Conservation (phyloP, 35 echinoderm and acorn worm species). For the Heliocidaris erythrogramma region DNA sequence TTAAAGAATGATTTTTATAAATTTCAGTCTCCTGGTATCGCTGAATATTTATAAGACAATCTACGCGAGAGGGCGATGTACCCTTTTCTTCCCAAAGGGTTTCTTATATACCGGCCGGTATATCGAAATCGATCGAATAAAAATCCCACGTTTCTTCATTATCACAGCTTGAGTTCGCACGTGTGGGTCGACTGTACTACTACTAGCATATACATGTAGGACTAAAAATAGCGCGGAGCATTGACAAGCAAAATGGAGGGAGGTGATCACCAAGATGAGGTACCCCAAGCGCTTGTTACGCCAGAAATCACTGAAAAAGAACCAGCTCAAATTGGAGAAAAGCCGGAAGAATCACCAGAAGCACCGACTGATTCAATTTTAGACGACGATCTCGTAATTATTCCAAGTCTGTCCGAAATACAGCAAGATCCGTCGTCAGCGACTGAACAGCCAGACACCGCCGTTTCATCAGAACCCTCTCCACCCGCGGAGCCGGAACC, state of each 20-base stretch:
- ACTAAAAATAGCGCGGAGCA: neutral
- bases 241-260: neutral
- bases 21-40: too few relatives aligned
- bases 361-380: constrained; percentile 15
- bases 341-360: neutral
- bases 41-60: neutral
- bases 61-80: neutral
- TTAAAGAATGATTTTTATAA: too few relatives aligned
- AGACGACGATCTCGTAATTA: constrained; percentile 30
- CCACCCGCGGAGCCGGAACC: neutral
- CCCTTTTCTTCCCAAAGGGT: too few relatives aligned
- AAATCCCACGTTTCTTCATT: neutral
- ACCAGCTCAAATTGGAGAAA: neutral
- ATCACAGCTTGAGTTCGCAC: neutral
- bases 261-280: neutral
- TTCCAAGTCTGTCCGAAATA: neutral
- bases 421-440: neutral
- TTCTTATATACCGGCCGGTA: too few relatives aligned
- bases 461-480: neutral
- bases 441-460: neutral
- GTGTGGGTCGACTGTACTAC: neutral
- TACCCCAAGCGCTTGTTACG: neutral
- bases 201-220: neutral
- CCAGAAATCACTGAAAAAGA: neutral
- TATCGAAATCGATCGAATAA: too few relatives aligned